Evolutionary conservation across 2,113 vertebrate genomes (phyloP).

Genomic region (Dryoscopus gambensis): DNA sequence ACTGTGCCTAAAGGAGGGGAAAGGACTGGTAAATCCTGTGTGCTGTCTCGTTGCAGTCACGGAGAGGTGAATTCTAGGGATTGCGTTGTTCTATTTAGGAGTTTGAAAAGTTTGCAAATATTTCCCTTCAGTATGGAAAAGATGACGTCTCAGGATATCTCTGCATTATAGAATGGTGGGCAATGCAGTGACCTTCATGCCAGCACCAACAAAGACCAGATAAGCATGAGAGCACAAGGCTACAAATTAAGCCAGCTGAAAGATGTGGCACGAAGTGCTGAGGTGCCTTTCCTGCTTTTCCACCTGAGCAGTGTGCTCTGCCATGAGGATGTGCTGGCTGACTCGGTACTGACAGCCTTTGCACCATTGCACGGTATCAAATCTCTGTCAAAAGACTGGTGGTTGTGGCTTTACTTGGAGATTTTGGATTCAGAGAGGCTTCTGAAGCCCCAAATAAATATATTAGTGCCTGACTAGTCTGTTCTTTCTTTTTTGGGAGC

Average conservation of each 20-base stretch:
- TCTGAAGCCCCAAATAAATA: background rate
- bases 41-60: background rate
- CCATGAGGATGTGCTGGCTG: background rate
- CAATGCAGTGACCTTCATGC: background rate
- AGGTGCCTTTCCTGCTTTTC: background rate
- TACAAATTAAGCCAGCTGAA: background rate
- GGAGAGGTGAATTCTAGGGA: background rate
- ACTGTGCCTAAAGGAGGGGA: background rate
- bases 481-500: background rate
- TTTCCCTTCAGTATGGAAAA: background rate
- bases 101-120: background rate
- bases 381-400: background rate
- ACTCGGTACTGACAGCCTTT: rapidly evolving
- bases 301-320: background rate
- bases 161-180: background rate
- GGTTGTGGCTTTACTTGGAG: background rate
- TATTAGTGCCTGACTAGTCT: background rate
- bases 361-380: rapidly evolving
- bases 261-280: background rate
- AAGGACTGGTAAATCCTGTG: background rate
- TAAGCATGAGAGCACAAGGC: background rate
- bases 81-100: background rate
- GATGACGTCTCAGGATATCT: background rate
- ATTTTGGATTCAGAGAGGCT: background rate
- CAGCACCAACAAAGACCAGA: background rate